Base-by-base conservation (phyloP, 1,140 invertebrate species). In the Eumeta japonica region DNA sequence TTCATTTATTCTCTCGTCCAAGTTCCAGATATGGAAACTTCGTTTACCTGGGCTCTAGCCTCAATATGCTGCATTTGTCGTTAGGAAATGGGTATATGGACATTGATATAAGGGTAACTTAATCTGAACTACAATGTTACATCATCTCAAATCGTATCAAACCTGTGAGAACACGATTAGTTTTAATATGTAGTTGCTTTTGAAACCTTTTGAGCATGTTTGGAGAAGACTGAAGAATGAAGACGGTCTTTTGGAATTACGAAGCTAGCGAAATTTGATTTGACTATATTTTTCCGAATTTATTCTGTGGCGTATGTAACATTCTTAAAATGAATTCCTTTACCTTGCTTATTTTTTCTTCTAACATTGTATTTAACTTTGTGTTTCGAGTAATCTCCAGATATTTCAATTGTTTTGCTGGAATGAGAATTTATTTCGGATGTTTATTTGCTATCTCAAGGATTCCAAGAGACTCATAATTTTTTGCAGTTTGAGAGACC, bases 181-280 rank as follows among this genome's bases (percentile, higher is more conserved):
- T 3, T 3, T 29, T n/a, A 24, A 1, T 20, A 15, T 31, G 2
- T 15, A 18, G 4, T 9, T 37, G 32, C 5, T 37, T 41, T 16
- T 37, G 46, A 20, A 46, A 17, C 20, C 20, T 13, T 34, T 35
- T 3, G 12, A 35, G 40, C 10, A 50, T 28, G 31, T 9, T 16
- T 43, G 44, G 2, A 55, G 18, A 3, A 24, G 13, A n/a, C n/a
- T 3, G 42, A 31, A 11, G 24, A 45, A 28, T 44, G 43, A 5
- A 48, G 43, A 4, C 46, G 49, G 79, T 78, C 18, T 77, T 73
- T 39, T 74, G 51, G 53, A 79, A 79, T 40, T 62, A 80, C 44
- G 75, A 74, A 39, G 14, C 10, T 30, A 7, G 29, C 37, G 17
- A 39, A 39, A 19, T 39, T 39, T 24, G n/a, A n/a, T 2, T 12